Percentiles rank a stretch among this genome's conserved stretches.
These are phyloP conservation scores for Megaustenia siamemsis DNA, from an alignment of 2,888 invertebrate genomes.

Conservation along the genomic window DNA sequence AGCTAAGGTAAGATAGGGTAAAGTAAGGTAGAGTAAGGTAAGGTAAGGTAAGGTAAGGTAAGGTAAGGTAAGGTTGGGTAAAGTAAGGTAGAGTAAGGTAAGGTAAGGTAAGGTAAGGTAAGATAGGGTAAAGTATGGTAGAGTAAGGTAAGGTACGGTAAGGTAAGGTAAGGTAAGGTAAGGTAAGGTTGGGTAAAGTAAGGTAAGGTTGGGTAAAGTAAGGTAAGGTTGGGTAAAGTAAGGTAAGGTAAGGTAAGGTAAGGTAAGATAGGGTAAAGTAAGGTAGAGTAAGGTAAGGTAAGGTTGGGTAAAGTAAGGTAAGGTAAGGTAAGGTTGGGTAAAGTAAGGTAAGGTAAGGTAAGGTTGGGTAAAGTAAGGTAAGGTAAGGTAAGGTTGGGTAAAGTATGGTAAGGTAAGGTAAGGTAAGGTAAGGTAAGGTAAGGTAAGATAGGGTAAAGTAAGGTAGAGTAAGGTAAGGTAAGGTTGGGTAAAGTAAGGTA, in stretches of 20 bases:
- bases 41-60: slow-evolving; percentile 29
- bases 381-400: background rate
- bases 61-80: slow-evolving; percentile 1
- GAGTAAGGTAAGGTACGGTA: too few relatives aligned
- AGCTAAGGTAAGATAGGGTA: slow-evolving; percentile 24
- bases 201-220: background rate
- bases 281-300: background rate
- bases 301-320: background rate
- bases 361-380: background rate
- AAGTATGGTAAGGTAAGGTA: background rate
- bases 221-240: slow-evolving; percentile 25
- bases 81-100: slow-evolving; percentile 6
- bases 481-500: background rate
- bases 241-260: slow-evolving; percentile 31
- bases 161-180: too few relatives aligned
- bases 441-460: background rate
- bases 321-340: too few relatives aligned
- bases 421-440: background rate
- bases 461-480: background rate
- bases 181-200: background rate
- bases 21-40: slow-evolving; percentile 1
- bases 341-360: background rate
- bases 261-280: background rate
- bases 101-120: background rate
- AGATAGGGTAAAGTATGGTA: too few relatives aligned